Evolutionary conservation across 1,140 invertebrate species (phyloP).

Genomic region (Dryas iulia): DNA sequence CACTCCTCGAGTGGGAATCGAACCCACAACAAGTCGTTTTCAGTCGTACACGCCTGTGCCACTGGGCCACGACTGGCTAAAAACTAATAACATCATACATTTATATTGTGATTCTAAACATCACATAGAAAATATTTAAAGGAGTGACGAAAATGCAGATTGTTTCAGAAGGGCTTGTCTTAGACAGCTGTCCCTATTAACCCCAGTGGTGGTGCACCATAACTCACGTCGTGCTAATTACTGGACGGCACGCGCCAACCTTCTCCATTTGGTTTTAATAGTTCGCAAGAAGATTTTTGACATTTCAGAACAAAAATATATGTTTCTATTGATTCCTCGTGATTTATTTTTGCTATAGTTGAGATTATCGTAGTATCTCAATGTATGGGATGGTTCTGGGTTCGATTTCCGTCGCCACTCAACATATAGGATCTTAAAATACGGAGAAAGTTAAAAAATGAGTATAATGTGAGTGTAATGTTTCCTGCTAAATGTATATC

Average conservation of each 20-base stretch:
- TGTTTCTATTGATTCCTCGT: not conserved
- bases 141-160: not conserved
- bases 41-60: too few species aligned
- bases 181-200: conserved; percentile 58
- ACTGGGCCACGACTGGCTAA: too few species aligned
- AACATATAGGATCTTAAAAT: too few species aligned
- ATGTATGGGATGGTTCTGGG: too few species aligned
- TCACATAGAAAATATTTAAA: not conserved
- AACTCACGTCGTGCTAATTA: conserved; percentile 52
- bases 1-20: too few species aligned
- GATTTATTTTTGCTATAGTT: not conserved
- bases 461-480: too few species aligned
- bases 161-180: not conserved
- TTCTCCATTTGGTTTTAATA: not conserved
- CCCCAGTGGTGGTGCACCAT: conserved; percentile 45
- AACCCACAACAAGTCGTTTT: too few species aligned
- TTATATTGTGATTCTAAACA: too few species aligned
- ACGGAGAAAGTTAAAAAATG: too few species aligned
- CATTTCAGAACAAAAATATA: not conserved
- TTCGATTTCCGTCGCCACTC: too few species aligned
- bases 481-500: too few species aligned
- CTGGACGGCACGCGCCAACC: conserved; percentile 27
- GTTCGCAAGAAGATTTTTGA: not conserved
- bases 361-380: not conserved
- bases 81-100: too few species aligned